Base-by-base conservation (phyloP, 1,140 invertebrate species). In the Dendrolimus punctatus region DNA sequence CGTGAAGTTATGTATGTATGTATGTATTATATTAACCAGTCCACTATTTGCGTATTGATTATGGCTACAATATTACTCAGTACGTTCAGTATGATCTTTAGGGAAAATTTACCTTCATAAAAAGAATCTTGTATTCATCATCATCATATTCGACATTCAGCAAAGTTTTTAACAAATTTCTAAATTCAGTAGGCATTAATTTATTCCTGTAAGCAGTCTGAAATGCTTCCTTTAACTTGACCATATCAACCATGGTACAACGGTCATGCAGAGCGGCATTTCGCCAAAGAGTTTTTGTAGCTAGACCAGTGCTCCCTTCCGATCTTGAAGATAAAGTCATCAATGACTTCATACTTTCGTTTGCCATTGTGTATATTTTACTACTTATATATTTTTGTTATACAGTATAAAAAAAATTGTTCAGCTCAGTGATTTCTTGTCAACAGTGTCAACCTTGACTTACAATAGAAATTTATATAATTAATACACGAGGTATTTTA, bases 101-200 rank as follows among this genome's bases (percentile, higher is more conserved):
- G 23, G 23, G 23, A 23, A 23, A 23, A 23, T 23, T 46, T 56
- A 85, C 85, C 74, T 86, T 87, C 55, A 87, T 59, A 62, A 86
- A 87, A 10, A 86, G 60, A 58, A 85, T 80, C 41, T 86, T 84
- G 49, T 71, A 85, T 39, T 87, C 81, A 8, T 85, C 80, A 10
- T 86, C 83, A 47, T 85, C 80, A 48, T 84, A 86, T 53, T 85
- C 80, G 6, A 85, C 71, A 50, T 77, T 81, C 0, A 86, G 61
- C 37, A 83, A 45, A 1, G 61, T 72, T 39, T 64, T 58, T 6
- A 87, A 62, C 7, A 74, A 36, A 5, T 70, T 63, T 48, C 78
- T 67, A 48, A 87, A 80, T 53, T 77, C 70, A 10, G 60, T 72
- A 1, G 73, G 63, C 6, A 76, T 51, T 56, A 87, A 49, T 55